A percentile compares a stretch with the other conserved stretches of the same genome.
phyloP scores from a whole-genome alignment of 2,113 vertebrate genomes.

The Mormyrus lacerda region DNA sequence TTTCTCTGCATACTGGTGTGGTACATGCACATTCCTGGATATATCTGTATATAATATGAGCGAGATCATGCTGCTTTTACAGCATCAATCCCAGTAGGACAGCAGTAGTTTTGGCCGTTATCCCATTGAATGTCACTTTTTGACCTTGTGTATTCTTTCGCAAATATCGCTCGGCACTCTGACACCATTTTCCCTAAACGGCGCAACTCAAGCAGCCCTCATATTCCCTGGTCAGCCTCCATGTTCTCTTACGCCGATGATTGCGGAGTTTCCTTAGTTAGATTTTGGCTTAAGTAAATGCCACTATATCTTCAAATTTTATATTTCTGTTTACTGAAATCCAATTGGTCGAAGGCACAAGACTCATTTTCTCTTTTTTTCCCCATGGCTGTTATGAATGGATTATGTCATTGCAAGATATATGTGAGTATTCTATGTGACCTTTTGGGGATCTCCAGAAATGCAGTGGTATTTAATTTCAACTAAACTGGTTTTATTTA shows the following conservation, averaged over 20 bases:
- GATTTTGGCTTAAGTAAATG: not conserved
- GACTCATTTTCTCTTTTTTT: not conserved
- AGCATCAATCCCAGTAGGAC: conserved; percentile 9
- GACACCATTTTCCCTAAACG: not conserved
- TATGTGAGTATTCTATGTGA: not conserved
- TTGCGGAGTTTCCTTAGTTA: not conserved
- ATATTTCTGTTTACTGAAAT: not conserved
- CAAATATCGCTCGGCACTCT: not conserved
- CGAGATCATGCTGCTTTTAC: conserved; percentile 2
- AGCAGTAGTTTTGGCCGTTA: not conserved
- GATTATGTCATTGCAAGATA: not conserved
- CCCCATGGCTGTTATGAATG: not conserved
- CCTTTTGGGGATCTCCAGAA: not conserved
- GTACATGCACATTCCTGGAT: not conserved
- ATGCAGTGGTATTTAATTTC: not conserved
- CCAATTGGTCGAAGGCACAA: not conserved
- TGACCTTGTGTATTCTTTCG: conserved; percentile 14
- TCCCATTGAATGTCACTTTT: not conserved
- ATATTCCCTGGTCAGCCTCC: not conserved
- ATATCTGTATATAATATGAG: not conserved
- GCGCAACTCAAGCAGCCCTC: not conserved
- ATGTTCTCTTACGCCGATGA: not conserved
- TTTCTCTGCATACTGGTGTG: not conserved
- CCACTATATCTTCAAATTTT: not conserved
- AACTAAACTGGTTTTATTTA: not conserved